Conservation (phyloP, 92 coral and sea anemone genomes). For the Actinernus sp. region DNA sequence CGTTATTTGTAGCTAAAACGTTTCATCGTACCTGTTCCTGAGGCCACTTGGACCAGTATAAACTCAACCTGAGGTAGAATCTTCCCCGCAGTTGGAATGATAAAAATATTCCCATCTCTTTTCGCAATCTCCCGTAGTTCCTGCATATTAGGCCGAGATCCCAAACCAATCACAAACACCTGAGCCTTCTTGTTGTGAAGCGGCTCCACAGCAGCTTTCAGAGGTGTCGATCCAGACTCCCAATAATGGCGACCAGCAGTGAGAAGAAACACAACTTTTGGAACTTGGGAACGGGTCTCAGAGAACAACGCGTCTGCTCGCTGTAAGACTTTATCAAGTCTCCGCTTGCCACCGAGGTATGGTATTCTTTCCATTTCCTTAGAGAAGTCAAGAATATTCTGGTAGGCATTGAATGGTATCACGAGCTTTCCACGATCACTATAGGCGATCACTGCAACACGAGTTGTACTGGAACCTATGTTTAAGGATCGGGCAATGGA, state of each 20-base stretch:
- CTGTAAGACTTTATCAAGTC: constrained; percentile 66
- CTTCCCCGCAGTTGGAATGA: constrained; percentile 27
- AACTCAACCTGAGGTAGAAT: constrained; percentile 15
- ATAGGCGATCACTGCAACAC: constrained; percentile 81
- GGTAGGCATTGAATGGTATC: constrained; percentile 51
- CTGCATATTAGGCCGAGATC: constrained; percentile 42
- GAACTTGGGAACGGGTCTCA: constrained; percentile 22
- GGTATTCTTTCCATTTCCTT: constrained; percentile 61
- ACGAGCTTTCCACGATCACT: constrained; percentile 49
- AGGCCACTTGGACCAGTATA: constrained; percentile 35
- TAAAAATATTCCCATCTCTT: constrained; percentile 42
- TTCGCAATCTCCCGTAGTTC: constrained; percentile 47
- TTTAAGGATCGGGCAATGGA: constrained; percentile 55
- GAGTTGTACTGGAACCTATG: constrained; percentile 59
- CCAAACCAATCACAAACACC: constrained; percentile 78
- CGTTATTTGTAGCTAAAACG: neutral
- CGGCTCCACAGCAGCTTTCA: constrained; percentile 64
- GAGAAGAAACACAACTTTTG: constrained; percentile 60
- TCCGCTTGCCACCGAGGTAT: constrained; percentile 59
- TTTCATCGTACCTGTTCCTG: constrained; percentile 36
- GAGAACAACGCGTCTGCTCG: constrained; percentile 41
- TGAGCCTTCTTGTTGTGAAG: constrained; percentile 64
- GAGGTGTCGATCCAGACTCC: constrained; percentile 43
- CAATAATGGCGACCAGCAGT: constrained; percentile 66
- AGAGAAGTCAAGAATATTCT: constrained; percentile 49